These are phyloP conservation scores for Nylanderia fulva DNA, from an alignment of 1,140 invertebrate genomes.

Conservation along the genomic window DNA sequence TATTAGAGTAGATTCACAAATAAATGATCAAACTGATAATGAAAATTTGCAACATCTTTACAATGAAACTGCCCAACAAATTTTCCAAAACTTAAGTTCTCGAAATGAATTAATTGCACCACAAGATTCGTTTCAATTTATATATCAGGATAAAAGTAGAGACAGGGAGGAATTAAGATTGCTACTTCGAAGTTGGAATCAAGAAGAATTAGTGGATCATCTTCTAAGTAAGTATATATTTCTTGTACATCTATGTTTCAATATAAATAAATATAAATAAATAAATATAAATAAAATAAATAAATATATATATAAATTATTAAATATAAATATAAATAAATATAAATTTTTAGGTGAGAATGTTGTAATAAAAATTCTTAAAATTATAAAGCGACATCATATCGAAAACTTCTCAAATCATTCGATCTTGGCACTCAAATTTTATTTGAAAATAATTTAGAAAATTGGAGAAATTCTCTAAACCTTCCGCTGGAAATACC, in stretches of 20 bases:
- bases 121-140: not conserved
- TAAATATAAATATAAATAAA: no score
- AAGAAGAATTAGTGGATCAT: conserved; percentile 13
- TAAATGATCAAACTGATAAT: not conserved
- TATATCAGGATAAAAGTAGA: conserved; percentile 3
- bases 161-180: conserved; percentile 12
- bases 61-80: not conserved
- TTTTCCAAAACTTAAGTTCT: not conserved
- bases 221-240: conserved; percentile 5
- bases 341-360: no score
- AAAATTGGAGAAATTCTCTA: conserved; percentile 23
- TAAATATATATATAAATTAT: no score
- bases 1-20: not conserved
- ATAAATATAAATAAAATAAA: no score
- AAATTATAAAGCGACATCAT: conserved; percentile 10
- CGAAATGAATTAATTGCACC: not conserved
- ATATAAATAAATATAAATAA: no score
- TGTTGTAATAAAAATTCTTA: conserved; percentile 23
- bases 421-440: conserved; percentile 20
- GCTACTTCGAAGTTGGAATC: conserved; percentile 24
- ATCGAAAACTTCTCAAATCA: conserved; percentile 7
- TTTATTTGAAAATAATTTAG: conserved; percentile 22
- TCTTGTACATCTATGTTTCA: conserved; percentile 11
- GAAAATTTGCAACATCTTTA: conserved; percentile 7
- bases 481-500: not conserved